Evolutionary conservation across 2,888 invertebrate species (phyloP), one percentile per base, ranked within the genome.

Genomic region (Chironomus riparius): DNA sequence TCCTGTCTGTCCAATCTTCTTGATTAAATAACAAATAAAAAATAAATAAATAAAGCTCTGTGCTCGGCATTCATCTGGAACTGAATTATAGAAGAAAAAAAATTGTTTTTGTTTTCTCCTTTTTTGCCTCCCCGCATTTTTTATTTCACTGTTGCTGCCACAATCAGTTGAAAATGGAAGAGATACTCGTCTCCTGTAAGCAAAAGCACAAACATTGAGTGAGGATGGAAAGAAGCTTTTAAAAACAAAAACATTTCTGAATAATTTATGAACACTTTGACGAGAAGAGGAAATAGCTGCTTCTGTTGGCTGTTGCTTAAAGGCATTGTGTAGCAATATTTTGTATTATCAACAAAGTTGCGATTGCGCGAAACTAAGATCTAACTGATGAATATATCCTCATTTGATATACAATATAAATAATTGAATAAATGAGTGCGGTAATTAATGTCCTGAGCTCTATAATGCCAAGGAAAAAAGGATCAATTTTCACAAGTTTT

Each of bases 231-330:
- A 28, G 5, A 5, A 65, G 65, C 21, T 24, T n/a, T 7, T 3
- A 21, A 65, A 65, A 65, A 65, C 65, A 65, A 65, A 65, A 65
- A 65, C 65, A 65, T 24, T 65, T 22, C 21, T 65, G 65, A 65
- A 65, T 65, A 24, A 65, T 65, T 65, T 65, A 65, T 65, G 65
- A 65, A 65, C 18, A 13, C 24, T 22, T 21, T 21, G 65, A 65
- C 24, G 21, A 24, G 21, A 65, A 65, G 13, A 65, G 56, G 18
- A 56, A 56, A 56, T 56, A 18, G 50, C 15, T 18, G 56, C 7
- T 18, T 56, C n/a, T 38, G 38, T 10, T 38, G 38, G 38, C 38
- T 56, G 56, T 56, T 56, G 10, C 38, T 38, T 38, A 38, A 10
- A 38, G 38, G 38, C 38, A 38, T 38, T 18, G n/a, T 56, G 38